phyloP scores from a whole-genome alignment of 1,140 invertebrate species.

The Metopolophium dirhodum region DNA sequence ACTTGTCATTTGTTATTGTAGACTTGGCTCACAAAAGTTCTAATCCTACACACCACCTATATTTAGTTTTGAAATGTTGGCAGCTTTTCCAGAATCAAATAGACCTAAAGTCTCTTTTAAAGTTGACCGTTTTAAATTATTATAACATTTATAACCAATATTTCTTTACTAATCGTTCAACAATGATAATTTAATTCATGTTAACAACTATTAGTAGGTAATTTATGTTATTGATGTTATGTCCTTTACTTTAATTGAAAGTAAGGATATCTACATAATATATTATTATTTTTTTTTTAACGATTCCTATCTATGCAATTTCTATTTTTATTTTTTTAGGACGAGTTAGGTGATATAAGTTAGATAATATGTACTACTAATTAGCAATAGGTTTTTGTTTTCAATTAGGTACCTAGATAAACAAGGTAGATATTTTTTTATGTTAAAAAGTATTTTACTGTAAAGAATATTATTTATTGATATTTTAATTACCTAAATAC shows the following conservation, averaged over 20 bases:
- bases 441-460: neutral
- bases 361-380: neutral
- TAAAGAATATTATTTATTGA: neutral
- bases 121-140: constrained; percentile 29
- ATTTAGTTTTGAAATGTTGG: constrained; percentile 52
- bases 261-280: neutral
- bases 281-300: neutral
- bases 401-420: neutral
- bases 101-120: neutral
- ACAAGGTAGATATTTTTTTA: neutral
- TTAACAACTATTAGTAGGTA: neutral
- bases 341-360: neutral
- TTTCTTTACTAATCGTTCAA: neutral
- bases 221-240: neutral
- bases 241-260: neutral
- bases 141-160: constrained; percentile 22
- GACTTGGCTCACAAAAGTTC: constrained; percentile 47
- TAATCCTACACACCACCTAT: constrained; percentile 46
- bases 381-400: neutral
- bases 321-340: neutral
- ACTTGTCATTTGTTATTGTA: constrained; percentile 43
- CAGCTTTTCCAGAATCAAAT: constrained; percentile 51
- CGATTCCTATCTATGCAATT: neutral
- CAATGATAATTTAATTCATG: constrained; percentile 7
- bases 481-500: neutral